A percentile compares a stretch with the other conserved stretches of the same genome.
phyloP scores from a whole-genome alignment of 2,113 vertebrate genomes.

The Tricholaema leucomelas region DNA sequence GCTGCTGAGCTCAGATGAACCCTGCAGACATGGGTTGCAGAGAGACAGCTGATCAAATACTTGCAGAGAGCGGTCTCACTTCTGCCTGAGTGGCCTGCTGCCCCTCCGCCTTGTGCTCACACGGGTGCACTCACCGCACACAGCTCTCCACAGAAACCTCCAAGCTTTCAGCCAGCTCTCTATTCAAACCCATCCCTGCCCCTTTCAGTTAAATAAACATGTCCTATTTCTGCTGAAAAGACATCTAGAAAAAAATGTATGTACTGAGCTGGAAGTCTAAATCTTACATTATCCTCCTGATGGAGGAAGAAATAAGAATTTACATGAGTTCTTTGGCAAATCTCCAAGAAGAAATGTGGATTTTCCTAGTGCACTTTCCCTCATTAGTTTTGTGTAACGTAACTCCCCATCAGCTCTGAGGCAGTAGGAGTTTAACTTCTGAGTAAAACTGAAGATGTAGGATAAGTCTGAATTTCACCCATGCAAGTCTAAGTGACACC shows the following conservation, averaged over 20 bases:
- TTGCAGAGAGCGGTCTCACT: neutral
- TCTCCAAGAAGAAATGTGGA: neutral
- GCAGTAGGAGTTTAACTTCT: neutral
- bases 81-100: neutral
- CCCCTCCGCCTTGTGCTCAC: neutral
- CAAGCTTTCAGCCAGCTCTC: neutral
- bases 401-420: neutral
- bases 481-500: neutral
- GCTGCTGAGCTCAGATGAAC: neutral
- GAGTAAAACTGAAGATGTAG: neutral
- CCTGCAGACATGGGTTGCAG: neutral
- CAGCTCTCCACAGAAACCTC: neutral
- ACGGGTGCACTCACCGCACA: accelerated
- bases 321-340: neutral
- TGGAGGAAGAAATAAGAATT: neutral
- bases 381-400: neutral
- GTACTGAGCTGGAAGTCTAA: neutral
- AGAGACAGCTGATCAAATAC: neutral
- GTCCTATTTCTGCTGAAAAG: neutral
- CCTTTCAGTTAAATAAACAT: neutral
- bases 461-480: neutral
- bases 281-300: neutral
- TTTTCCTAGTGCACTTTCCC: neutral
- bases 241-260: neutral
- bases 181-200: neutral